Percentiles rank a stretch among this genome's conserved stretches.
These are phyloP conservation scores for Drosophila emarginata DNA, from an alignment of 2,888 invertebrate species.

Conservation along the genomic window DNA sequence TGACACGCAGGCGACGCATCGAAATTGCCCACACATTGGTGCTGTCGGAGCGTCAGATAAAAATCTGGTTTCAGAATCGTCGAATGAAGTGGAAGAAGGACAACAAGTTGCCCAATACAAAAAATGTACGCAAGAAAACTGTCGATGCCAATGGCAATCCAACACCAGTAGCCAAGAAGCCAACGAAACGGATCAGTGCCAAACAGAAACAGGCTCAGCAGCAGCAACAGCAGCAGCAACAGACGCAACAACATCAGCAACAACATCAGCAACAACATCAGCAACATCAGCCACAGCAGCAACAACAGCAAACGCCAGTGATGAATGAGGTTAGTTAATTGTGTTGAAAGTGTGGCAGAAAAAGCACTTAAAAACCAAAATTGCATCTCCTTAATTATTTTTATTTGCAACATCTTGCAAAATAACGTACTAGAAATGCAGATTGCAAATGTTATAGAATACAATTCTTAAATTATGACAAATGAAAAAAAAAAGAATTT, in stretches of 20 bases:
- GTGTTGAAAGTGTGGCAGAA: constrained; percentile 47
- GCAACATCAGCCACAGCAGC: constrained; percentile 55
- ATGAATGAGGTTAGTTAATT: constrained; percentile 81
- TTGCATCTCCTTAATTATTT: neutral
- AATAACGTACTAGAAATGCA: too few relatives aligned
- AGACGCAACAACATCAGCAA: constrained; percentile 53
- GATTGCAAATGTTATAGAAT: neutral
- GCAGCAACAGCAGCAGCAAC: constrained; percentile 61
- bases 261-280: constrained; percentile 47
- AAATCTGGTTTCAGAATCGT: constrained; percentile 94
- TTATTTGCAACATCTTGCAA: neutral
- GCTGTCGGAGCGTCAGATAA: constrained; percentile 94
- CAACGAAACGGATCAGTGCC: constrained; percentile 78
- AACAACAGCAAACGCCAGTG: constrained; percentile 71
- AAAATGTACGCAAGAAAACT: constrained; percentile 87
- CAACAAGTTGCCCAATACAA: constrained; percentile 84
- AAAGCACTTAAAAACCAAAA: constrained; percentile 46
- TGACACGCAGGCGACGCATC: constrained; percentile 96
- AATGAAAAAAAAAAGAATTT: neutral
- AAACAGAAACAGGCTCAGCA: constrained; percentile 75
- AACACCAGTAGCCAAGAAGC: constrained; percentile 81
- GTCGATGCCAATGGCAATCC: constrained; percentile 83
- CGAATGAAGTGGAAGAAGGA: constrained; percentile 94
- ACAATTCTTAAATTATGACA: neutral
- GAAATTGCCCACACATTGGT: constrained; percentile 98